phyloP scores from a whole-genome alignment of 2,888 invertebrate genomes.

The Oconnorella tubifera region DNA sequence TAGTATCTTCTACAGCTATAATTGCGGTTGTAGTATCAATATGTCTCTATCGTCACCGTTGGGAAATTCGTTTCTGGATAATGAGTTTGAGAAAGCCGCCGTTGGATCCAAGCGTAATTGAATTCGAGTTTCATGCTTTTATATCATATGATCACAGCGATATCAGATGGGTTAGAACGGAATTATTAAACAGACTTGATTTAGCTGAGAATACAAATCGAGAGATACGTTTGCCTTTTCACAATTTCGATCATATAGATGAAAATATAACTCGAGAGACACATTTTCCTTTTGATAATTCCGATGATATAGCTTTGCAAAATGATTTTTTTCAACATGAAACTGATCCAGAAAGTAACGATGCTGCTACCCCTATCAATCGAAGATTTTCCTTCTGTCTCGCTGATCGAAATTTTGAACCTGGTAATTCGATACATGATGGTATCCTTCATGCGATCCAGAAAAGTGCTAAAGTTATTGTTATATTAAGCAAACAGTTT shows the following conservation, averaged over 20 bases:
- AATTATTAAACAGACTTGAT: background rate
- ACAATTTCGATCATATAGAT: too few relatives aligned
- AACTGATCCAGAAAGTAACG: background rate
- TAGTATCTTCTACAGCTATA: background rate
- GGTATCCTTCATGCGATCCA: background rate
- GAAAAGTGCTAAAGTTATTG: background rate
- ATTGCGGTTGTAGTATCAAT: background rate
- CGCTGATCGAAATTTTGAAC: background rate
- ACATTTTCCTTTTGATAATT: too few relatives aligned
- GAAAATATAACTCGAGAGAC: too few relatives aligned
- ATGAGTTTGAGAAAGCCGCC: background rate
- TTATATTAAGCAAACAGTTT: background rate
- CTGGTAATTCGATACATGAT: background rate
- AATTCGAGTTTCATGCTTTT: background rate
- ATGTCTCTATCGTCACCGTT: background rate
- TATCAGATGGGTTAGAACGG: background rate
- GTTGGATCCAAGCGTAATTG: background rate
- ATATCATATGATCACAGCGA: background rate
- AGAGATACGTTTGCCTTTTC: too few relatives aligned
- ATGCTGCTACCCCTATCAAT: too few relatives aligned
- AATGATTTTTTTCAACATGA: too few relatives aligned
- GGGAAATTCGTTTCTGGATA: background rate
- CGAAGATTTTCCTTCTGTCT: background rate
- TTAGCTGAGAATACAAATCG: too few relatives aligned
- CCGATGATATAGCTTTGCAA: too few relatives aligned